phyloP scores from a whole-genome alignment of 92 coral and sea anemone species.

The Siderastrea radians region DNA sequence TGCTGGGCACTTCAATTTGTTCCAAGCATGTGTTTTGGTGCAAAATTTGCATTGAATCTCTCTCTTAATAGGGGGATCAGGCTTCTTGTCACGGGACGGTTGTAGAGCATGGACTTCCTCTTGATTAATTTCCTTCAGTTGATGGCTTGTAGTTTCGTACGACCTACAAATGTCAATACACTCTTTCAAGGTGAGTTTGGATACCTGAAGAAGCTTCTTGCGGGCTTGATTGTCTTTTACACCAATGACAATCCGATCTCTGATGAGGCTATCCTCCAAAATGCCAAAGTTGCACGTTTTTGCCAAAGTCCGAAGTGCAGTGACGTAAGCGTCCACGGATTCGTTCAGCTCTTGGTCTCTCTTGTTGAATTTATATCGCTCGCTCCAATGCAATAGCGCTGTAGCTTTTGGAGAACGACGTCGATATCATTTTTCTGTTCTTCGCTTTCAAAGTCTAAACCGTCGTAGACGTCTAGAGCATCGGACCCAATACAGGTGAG shows the following conservation, averaged over 20 bases:
- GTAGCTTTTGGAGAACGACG: constrained; percentile 65
- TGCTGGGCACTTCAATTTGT: constrained; percentile 62
- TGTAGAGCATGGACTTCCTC: constrained; percentile 35
- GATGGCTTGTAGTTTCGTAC: constrained; percentile 57
- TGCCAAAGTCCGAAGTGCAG: constrained; percentile 72
- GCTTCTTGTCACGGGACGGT: background rate
- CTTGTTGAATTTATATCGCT: constrained; percentile 73
- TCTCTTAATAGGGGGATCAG: constrained; percentile 22
- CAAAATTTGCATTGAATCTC: constrained; percentile 57
- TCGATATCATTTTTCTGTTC: constrained; percentile 66
- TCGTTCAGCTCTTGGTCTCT: constrained; percentile 77
- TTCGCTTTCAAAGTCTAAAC: constrained; percentile 61
- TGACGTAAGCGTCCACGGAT: constrained; percentile 76
- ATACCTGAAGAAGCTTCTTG: constrained; percentile 60
- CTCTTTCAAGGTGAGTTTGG: constrained; percentile 64
- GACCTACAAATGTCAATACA: constrained; percentile 70
- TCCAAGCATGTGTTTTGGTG: constrained; percentile 57
- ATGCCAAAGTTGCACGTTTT: constrained; percentile 79
- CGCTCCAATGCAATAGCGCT: constrained; percentile 77
- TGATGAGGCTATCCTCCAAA: constrained; percentile 56
- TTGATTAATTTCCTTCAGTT: constrained; percentile 46
- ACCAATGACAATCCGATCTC: constrained; percentile 68
- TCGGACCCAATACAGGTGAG: constrained; percentile 72
- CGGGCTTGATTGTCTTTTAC: constrained; percentile 55
- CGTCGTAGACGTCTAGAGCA: constrained; percentile 74